Conservation (phyloP, 2,888 invertebrate species). For the Thumatha senex region DNA sequence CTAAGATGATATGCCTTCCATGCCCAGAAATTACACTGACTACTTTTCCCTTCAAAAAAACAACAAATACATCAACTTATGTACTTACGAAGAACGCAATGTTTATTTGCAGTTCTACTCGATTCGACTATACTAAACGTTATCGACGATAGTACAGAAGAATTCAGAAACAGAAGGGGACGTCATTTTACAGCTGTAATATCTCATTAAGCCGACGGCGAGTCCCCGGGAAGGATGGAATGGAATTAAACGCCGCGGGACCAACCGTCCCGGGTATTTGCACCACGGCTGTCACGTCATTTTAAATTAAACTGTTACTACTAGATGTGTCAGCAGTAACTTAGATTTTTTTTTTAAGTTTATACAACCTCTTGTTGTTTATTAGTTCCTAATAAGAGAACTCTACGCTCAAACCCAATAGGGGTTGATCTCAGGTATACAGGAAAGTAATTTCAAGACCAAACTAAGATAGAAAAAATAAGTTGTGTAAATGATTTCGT, state of each 20-base stretch:
- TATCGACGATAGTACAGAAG: conserved; percentile 12
- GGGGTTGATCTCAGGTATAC: too few relatives aligned
- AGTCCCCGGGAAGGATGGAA: conserved; percentile 42
- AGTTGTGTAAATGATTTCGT: too few relatives aligned
- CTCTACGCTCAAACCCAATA: too few relatives aligned
- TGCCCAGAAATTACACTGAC: too few relatives aligned
- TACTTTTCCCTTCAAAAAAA: too few relatives aligned
- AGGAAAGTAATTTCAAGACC: too few relatives aligned
- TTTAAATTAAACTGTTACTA: not conserved
- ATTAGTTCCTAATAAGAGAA: not conserved
- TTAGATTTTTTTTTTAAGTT: not conserved
- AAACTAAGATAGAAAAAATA: too few relatives aligned
- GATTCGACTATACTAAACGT: not conserved
- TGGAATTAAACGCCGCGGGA: conserved; percentile 49
- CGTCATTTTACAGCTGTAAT: conserved; percentile 33
- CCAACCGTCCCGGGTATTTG: conserved; percentile 28
- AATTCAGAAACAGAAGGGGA: conserved; percentile 31
- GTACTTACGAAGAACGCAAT: too few relatives aligned
- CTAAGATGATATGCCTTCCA: too few relatives aligned
- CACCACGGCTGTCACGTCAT: conserved; percentile 12
- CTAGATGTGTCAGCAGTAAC: conserved; percentile 21
- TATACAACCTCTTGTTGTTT: not conserved
- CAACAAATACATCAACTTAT: too few relatives aligned
- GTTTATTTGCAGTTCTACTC: too few relatives aligned
- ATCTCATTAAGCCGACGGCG: conserved; percentile 38